These are phyloP conservation scores for Columba guinea DNA, from an alignment of 2,797 vertebrate species.

Conservation along the genomic window DNA sequence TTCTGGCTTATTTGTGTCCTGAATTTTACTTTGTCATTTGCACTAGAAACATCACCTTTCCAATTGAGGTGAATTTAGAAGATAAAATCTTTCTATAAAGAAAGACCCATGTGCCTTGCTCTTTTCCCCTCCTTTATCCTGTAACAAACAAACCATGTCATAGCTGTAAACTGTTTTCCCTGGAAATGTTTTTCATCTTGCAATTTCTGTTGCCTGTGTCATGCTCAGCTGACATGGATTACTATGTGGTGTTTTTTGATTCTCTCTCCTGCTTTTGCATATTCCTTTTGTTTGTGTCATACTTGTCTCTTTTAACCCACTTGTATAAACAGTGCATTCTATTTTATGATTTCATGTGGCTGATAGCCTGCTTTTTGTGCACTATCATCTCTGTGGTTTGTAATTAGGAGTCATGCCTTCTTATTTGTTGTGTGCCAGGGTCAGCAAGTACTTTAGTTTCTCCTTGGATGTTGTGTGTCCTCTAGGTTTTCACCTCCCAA, in stretches of 20 bases:
- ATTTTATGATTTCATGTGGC: not conserved
- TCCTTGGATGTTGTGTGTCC: not conserved
- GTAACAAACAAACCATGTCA: not conserved
- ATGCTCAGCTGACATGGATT: not conserved
- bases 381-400: not conserved
- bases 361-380: not conserved
- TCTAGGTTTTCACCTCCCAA: not conserved
- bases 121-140: not conserved
- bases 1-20: not conserved
- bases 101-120: not conserved
- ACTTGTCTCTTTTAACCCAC: not conserved
- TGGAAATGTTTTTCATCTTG: not conserved
- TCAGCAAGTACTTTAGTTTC: not conserved
- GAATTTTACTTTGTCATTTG: not conserved
- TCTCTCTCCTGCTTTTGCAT: not conserved
- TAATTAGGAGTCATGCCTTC: not conserved
- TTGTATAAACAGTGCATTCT: not conserved
- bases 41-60: not conserved
- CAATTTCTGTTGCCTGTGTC: not conserved
- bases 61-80: not conserved
- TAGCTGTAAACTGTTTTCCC: not conserved
- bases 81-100: not conserved
- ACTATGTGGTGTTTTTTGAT: rapidly evolving
- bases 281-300: not conserved
- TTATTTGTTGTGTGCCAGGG: not conserved